phyloP scores from a whole-genome alignment of 2,113 vertebrate species.

The Spea bombifrons region DNA sequence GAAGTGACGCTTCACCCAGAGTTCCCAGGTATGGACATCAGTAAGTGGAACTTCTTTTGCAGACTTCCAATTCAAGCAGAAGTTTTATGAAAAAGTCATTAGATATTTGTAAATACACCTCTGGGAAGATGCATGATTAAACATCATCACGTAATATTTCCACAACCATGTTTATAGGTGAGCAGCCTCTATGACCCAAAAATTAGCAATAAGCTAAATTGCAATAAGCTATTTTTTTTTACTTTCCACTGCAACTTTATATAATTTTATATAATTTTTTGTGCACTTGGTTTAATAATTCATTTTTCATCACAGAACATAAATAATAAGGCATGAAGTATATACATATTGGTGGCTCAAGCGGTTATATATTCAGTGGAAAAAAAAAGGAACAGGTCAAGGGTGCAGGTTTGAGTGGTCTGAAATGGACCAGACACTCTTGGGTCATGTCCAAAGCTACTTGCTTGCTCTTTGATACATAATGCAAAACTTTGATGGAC shows the following conservation, averaged over 20 bases:
- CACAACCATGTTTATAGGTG: conserved; percentile 11
- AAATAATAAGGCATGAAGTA: neutral
- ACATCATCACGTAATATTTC: conserved; percentile 22
- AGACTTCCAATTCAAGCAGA: no score
- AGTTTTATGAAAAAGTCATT: no score
- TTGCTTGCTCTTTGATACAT: conserved; percentile 35
- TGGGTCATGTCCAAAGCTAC: conserved; percentile 44
- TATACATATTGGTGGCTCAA: conserved; percentile 1
- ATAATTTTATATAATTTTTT: neutral
- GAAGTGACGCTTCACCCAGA: no score
- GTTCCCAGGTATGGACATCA: no score
- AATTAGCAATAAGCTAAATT: neutral
- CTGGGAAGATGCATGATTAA: no score
- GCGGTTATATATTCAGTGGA: conserved; percentile 35
- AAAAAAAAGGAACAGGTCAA: conserved; percentile 35
- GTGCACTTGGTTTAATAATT: neutral
- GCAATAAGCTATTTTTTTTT: no score
- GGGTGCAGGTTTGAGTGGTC: conserved; percentile 46
- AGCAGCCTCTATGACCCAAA: conserved; percentile 20
- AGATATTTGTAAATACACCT: no score
- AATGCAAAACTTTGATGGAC: conserved; percentile 46
- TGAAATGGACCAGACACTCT: conserved; percentile 45
- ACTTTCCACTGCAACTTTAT: neutral
- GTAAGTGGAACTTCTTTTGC: no score
- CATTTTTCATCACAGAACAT: neutral